Percentiles rank a stretch among this genome's conserved stretches.
These are phyloP conservation scores for Agonopterix alstromeriana DNA, from an alignment of 2,888 invertebrate species.

Conservation along the genomic window DNA sequence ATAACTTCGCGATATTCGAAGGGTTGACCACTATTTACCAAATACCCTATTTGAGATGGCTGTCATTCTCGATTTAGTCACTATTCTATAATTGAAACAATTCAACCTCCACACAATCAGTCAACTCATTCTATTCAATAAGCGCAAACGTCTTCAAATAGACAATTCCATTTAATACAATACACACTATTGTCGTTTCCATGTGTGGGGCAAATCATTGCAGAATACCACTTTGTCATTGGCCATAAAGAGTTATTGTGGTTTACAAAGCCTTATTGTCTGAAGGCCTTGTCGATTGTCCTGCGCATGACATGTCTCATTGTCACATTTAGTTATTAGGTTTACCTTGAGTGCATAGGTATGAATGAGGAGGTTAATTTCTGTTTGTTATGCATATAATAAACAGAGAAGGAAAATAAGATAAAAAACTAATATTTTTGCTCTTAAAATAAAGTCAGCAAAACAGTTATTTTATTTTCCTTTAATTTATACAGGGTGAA, in stretches of 20 bases:
- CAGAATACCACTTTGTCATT: constrained; percentile 58
- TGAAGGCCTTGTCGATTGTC: constrained; percentile 58
- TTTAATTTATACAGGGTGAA: too few species aligned
- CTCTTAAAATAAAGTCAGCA: too few species aligned
- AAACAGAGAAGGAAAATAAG: too few species aligned
- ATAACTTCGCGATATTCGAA: too few species aligned
- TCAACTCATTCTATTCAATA: constrained; percentile 32
- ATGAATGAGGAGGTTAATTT: background rate
- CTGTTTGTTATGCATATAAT: too few species aligned
- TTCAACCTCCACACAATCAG: constrained; percentile 29
- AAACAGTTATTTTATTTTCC: too few species aligned
- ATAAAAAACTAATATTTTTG: too few species aligned
- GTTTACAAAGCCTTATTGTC: constrained; percentile 55
- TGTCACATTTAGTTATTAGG: constrained; percentile 16
- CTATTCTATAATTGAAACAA: constrained; percentile 8
- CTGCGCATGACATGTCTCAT: constrained; percentile 35
- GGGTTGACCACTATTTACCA: too few species aligned
- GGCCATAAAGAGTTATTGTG: constrained; percentile 58
- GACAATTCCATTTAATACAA: constrained; percentile 41
- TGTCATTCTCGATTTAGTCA: background rate
- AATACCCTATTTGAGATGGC: too few species aligned
- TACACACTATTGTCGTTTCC: constrained; percentile 24
- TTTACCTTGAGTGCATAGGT: constrained; percentile 28
- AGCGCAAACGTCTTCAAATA: constrained; percentile 35
- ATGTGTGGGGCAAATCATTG: constrained; percentile 61